phyloP scores from a whole-genome alignment of 2,797 vertebrate species.

The Mareca penelope region DNA sequence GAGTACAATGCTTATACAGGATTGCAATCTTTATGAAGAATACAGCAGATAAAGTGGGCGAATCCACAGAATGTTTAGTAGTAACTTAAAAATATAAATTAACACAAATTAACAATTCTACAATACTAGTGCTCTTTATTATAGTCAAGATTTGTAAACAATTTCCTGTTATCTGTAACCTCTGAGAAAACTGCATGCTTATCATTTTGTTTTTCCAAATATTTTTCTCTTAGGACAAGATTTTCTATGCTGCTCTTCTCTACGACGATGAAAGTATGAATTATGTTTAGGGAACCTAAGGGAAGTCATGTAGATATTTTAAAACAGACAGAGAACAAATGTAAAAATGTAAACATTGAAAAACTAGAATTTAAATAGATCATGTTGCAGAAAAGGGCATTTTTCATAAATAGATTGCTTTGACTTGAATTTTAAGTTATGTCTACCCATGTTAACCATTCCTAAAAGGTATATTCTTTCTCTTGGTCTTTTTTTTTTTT shows the following conservation, averaged over 20 bases:
- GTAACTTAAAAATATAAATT: neutral
- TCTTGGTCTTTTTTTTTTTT: neutral
- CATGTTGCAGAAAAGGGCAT: neutral
- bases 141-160: neutral
- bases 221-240: neutral
- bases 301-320: neutral
- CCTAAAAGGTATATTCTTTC: neutral
- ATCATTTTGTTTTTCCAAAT: neutral
- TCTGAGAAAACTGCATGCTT: neutral
- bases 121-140: neutral
- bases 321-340: neutral
- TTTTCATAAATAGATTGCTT: neutral
- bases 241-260: neutral
- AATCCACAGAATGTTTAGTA: neutral
- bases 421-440: neutral
- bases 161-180: neutral
- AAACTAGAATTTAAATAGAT: neutral
- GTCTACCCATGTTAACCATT: neutral
- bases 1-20: neutral
- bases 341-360: neutral
- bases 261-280: neutral
- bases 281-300: neutral
- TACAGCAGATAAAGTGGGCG: neutral
- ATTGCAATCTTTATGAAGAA: neutral
- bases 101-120: neutral